Percentiles rank a stretch among this genome's conserved stretches.
phyloP scores from a whole-genome alignment of 2,888 invertebrate species.

The Halictus ligatus region DNA sequence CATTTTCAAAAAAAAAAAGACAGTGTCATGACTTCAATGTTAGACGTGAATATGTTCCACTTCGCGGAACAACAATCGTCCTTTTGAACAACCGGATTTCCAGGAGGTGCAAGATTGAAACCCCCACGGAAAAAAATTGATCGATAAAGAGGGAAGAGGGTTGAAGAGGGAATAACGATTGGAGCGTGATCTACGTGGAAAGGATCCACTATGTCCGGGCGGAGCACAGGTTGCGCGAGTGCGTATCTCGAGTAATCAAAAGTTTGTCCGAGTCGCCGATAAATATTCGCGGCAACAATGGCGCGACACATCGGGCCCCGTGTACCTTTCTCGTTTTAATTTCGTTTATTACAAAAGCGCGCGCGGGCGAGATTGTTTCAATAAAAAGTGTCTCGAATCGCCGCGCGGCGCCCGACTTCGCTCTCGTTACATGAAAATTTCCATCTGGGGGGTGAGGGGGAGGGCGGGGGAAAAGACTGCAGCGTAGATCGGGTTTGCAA shows the following conservation, averaged over 20 bases:
- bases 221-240: background rate
- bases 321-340: background rate
- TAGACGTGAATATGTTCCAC: background rate
- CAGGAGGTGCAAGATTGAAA: background rate
- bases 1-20: too few species aligned
- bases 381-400: conserved; percentile 7
- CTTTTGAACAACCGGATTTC: background rate
- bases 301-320: background rate
- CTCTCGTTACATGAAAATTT: conserved; percentile 13
- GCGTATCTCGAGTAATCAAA: conserved; percentile 7
- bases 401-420: conserved; percentile 6
- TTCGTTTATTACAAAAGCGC: background rate
- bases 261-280: background rate
- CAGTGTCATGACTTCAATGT: background rate
- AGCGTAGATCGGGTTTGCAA: conserved; percentile 7
- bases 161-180: background rate
- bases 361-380: background rate
- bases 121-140: background rate
- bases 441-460: background rate
- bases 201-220: background rate
- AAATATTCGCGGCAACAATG: conserved; percentile 3
- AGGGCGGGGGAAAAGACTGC: background rate
- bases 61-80: background rate
- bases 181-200: background rate
- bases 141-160: too few species aligned